Evolutionary conservation across 2,888 invertebrate species (phyloP).

Genomic region (Ormia ochracea): DNA sequence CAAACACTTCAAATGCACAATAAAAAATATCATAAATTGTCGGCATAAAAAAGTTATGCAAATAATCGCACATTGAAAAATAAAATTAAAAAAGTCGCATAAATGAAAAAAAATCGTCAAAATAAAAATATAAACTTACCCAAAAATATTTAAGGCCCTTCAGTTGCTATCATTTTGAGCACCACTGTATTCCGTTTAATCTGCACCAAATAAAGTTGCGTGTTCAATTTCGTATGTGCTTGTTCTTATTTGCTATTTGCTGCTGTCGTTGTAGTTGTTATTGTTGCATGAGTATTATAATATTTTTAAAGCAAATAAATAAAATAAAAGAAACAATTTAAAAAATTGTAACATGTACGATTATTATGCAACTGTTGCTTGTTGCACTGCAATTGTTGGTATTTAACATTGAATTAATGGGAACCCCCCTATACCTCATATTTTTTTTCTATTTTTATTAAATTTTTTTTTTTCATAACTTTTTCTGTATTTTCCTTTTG

Average conservation of each 20-base stretch:
- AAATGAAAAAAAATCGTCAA: too few species aligned
- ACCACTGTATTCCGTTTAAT: neutral
- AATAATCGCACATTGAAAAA: too few species aligned
- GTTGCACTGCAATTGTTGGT: neutral
- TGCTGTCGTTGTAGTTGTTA: neutral
- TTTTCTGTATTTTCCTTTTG: neutral
- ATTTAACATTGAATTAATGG: conserved; percentile 57
- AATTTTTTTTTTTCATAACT: neutral
- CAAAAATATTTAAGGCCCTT: too few species aligned
- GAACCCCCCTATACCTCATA: conserved; percentile 19
- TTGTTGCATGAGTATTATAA: too few species aligned
- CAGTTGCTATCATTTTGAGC: neutral
- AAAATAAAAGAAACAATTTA: neutral
- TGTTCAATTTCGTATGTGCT: conserved; percentile 5
- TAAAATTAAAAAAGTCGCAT: too few species aligned
- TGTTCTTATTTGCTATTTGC: neutral
- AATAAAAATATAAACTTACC: too few species aligned
- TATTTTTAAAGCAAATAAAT: neutral
- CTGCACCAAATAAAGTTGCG: conserved; percentile 43
- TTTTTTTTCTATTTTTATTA: conserved; percentile 14
- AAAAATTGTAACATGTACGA: conserved; percentile 37
- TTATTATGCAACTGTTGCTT: conserved; percentile 39
- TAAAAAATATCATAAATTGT: too few species aligned
- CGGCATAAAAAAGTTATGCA: too few species aligned
- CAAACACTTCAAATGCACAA: too few species aligned